phyloP scores from a whole-genome alignment of 1,140 invertebrate species.

The Aplysia californica region DNA sequence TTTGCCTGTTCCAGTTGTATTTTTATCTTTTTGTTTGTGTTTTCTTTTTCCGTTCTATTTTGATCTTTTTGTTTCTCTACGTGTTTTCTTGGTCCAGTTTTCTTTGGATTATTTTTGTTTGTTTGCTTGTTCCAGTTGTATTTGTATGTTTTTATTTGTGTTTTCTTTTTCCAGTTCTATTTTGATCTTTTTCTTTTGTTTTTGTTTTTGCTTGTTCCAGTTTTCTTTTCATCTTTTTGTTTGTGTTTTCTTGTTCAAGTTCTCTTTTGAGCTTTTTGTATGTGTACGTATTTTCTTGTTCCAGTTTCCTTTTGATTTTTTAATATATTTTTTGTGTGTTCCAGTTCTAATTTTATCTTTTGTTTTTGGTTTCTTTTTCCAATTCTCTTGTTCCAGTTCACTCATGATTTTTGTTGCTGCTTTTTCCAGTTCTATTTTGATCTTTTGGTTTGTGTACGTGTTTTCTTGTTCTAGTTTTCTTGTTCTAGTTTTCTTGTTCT shows the following conservation, averaged over 20 bases:
- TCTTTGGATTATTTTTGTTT: no score
- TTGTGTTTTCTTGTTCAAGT: background rate
- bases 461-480: background rate
- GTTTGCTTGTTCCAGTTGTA: no score
- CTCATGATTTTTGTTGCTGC: background rate
- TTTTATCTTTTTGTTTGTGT: background rate
- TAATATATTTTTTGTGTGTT: background rate
- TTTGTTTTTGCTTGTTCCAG: background rate
- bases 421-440: background rate
- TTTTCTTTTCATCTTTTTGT: background rate
- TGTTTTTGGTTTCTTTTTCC: background rate
- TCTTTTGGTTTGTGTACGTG: background rate
- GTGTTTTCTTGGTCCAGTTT: no score
- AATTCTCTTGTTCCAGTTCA: background rate
- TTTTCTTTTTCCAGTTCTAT: no score
- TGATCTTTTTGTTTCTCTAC: no score
- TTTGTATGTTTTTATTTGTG: no score
- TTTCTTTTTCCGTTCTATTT: background rate
- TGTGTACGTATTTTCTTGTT: background rate
- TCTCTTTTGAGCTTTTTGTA: background rate
- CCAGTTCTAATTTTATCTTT: background rate
- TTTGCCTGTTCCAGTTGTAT: no score
- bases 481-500: background rate
- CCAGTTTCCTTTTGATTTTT: background rate
- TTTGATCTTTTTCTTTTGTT: background rate